These are phyloP conservation scores for Crypturellus tataupa DNA, from an alignment of 2,797 vertebrate genomes.

Conservation along the genomic window DNA sequence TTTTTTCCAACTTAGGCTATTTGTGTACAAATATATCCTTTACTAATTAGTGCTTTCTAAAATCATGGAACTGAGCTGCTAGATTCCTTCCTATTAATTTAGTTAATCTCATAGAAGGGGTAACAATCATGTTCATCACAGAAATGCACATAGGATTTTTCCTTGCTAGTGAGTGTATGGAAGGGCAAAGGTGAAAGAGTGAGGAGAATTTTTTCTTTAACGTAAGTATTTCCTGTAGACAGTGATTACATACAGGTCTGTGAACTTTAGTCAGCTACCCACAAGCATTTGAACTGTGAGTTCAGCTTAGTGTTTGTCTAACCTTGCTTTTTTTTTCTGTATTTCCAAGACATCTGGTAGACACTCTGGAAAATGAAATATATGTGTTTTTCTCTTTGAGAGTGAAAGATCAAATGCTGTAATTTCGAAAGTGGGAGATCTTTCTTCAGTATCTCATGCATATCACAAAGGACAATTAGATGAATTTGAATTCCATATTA, in stretches of 20 bases:
- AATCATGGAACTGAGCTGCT: neutral
- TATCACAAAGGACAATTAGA: neutral
- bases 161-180: neutral
- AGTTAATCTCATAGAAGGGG: neutral
- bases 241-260: conserved; percentile 66
- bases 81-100: neutral
- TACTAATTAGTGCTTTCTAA: neutral
- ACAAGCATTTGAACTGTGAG: conserved; percentile 52
- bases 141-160: neutral
- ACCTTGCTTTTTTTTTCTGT: conserved; percentile 24
- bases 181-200: conserved; percentile 31
- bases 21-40: neutral
- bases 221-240: conserved; percentile 71
- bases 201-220: conserved; percentile 34
- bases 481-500: neutral
- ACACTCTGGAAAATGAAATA: conserved; percentile 34
- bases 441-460: neutral
- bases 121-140: neutral
- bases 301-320: conserved; percentile 44
- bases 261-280: conserved; percentile 65
- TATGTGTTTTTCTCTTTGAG: neutral
- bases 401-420: conserved; percentile 20
- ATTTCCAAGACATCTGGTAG: conserved; percentile 39
- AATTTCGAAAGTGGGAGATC: neutral
- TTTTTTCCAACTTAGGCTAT: neutral